Conservation (phyloP, 2,888 invertebrate genomes). For the Melieria crassipennis region DNA sequence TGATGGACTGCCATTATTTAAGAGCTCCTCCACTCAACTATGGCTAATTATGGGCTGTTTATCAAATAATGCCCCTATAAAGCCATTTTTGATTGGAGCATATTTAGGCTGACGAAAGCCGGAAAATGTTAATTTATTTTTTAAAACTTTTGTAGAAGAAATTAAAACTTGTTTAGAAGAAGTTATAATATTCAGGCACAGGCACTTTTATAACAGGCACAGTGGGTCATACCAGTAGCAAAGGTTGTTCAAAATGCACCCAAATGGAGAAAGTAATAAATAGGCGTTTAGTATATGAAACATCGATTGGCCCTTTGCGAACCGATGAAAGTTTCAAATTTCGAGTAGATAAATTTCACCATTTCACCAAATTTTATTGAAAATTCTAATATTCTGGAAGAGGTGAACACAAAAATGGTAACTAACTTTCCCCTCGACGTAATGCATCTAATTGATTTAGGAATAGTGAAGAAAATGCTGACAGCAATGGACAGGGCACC, state of each 20-base stretch:
- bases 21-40: too few relatives aligned
- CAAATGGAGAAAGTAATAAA: not conserved
- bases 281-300: not conserved
- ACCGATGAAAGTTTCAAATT: not conserved
- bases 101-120: not conserved
- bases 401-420: not conserved
- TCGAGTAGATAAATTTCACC: not conserved
- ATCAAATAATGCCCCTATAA: not conserved
- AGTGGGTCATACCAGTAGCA: not conserved
- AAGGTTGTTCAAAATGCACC: conserved; percentile 3
- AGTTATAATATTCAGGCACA: not conserved
- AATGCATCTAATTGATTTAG: not conserved
- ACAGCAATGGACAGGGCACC: not conserved
- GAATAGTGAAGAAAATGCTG: conserved; percentile 6
- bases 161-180: not conserved
- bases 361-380: not conserved
- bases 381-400: conserved; percentile 4
- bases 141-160: not conserved
- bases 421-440: not conserved
- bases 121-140: not conserved
- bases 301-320: not conserved
- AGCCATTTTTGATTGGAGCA: not conserved
- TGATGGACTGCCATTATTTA: too few relatives aligned
- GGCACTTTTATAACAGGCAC: not conserved
- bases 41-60: not conserved